These are phyloP conservation scores for Buathra laborator DNA, from an alignment of 2,888 invertebrate genomes.

Conservation along the genomic window DNA sequence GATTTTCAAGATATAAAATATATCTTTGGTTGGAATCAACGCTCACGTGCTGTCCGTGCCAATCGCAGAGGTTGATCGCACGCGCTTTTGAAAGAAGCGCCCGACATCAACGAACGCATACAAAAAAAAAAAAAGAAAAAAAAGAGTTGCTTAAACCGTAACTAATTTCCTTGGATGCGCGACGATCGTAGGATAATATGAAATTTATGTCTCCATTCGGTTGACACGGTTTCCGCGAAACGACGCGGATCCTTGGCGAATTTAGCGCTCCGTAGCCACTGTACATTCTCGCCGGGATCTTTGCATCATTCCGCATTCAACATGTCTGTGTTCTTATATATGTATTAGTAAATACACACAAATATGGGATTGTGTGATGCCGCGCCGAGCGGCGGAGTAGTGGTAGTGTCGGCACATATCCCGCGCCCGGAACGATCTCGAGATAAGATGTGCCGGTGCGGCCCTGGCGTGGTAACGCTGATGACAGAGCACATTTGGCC, in stretches of 20 bases:
- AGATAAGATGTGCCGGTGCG: conserved; percentile 66
- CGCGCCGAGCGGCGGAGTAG: neutral
- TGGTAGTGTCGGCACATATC: conserved; percentile 50
- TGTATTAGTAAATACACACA: conserved; percentile 2
- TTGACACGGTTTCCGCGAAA: conserved; percentile 65
- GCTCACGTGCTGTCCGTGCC: neutral
- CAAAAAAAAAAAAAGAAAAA: neutral
- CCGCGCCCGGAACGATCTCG: conserved; percentile 67
- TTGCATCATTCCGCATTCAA: conserved; percentile 53
- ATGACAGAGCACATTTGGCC: conserved; percentile 74
- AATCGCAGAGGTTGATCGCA: conserved; percentile 33
- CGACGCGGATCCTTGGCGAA: conserved; percentile 51
- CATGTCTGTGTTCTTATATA: neutral
- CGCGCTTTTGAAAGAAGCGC: neutral
- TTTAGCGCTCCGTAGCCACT: conserved; percentile 48
- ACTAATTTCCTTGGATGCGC: conserved; percentile 60
- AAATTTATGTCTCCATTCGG: conserved; percentile 65
- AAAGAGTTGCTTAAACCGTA: conserved; percentile 51
- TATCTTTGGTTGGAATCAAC: conserved; percentile 11
- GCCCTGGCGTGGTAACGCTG: conserved; percentile 66
- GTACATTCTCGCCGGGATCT: conserved; percentile 35
- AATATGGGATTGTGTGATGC: neutral
- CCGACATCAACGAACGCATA: neutral
- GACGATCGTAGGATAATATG: conserved; percentile 62
- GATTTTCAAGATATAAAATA: conserved; percentile 33